Conservation (phyloP, 2,797 vertebrate species). For the Cynodonichthys magdalenae region DNA sequence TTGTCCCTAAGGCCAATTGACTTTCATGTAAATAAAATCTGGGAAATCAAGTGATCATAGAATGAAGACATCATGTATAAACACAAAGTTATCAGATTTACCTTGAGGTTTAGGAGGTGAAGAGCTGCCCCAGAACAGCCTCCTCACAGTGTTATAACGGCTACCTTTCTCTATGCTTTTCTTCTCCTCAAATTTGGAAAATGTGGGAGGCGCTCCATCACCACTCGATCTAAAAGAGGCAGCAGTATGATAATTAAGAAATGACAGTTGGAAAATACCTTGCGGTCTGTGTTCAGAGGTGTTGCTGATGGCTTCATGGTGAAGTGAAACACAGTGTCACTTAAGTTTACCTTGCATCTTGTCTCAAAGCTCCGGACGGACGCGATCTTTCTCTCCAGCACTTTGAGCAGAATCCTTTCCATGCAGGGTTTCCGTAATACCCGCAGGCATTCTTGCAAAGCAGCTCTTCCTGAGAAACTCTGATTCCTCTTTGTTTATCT, state of each 20-base stretch:
- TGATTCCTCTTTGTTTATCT: constrained; percentile 77
- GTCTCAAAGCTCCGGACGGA: constrained; percentile 46
- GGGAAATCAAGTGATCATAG: background rate
- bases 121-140: constrained; percentile 74
- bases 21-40: background rate
- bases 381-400: constrained; percentile 82
- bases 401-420: constrained; percentile 87
- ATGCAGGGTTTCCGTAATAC: constrained; percentile 85
- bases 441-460: constrained; percentile 84
- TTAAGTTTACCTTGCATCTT: constrained; percentile 64
- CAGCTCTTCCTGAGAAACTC: constrained; percentile 80
- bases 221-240: constrained; percentile 45
- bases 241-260: constrained; percentile 11
- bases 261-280: background rate
- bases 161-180: constrained; percentile 76
- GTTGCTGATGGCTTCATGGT: background rate
- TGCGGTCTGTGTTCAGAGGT: too few species aligned
- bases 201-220: constrained; percentile 68
- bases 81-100: constrained; percentile 20
- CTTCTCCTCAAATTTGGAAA: constrained; percentile 83
- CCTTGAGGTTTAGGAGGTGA: constrained; percentile 75
- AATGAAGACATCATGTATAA: background rate
- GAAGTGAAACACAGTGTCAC: background rate
- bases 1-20: too few species aligned
- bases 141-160: constrained; percentile 75